Evolutionary conservation across 2,888 invertebrate species (phyloP).

Genomic region (Oxystoma pomonae): DNA sequence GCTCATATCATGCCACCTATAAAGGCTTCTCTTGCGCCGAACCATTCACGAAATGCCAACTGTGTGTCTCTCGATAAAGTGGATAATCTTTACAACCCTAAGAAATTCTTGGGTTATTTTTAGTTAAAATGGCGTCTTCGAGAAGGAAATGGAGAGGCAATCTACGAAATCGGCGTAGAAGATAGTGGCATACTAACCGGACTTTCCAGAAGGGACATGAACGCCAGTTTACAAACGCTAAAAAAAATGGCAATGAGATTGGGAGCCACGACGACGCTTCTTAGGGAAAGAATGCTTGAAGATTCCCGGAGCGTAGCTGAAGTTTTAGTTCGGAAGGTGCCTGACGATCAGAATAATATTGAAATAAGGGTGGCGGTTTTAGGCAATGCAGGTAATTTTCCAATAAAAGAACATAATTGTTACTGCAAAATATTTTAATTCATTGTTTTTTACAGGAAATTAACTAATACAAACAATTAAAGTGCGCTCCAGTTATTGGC

Average conservation of each 20-base stretch:
- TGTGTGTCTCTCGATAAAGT: no score
- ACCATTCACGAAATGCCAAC: no score
- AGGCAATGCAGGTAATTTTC: constrained; percentile 74
- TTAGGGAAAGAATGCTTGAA: constrained; percentile 61
- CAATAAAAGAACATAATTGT: no score
- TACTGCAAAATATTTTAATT: no score
- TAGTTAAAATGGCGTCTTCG: constrained; percentile 95
- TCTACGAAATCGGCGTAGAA: constrained; percentile 95
- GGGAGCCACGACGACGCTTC: constrained; percentile 74
- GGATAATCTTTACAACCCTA: no score
- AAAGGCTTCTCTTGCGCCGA: no score
- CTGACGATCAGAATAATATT: constrained; percentile 82
- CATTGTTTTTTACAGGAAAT: no score
- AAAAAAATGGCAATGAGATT: constrained; percentile 84
- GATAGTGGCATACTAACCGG: constrained; percentile 87
- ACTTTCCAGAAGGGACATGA: constrained; percentile 76
- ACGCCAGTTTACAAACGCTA: constrained; percentile 80
- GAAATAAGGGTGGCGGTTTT: constrained; percentile 86
- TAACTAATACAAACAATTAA: no score
- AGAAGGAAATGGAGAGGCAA: constrained; percentile 94
- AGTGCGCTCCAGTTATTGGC: no score
- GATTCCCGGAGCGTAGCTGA: constrained; percentile 71
- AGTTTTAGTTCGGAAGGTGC: constrained; percentile 83
- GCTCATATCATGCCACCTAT: no score
- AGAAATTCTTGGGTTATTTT: no score